Conservation (phyloP, 2,113 vertebrate genomes). For the Tapirus terrestris region DNA sequence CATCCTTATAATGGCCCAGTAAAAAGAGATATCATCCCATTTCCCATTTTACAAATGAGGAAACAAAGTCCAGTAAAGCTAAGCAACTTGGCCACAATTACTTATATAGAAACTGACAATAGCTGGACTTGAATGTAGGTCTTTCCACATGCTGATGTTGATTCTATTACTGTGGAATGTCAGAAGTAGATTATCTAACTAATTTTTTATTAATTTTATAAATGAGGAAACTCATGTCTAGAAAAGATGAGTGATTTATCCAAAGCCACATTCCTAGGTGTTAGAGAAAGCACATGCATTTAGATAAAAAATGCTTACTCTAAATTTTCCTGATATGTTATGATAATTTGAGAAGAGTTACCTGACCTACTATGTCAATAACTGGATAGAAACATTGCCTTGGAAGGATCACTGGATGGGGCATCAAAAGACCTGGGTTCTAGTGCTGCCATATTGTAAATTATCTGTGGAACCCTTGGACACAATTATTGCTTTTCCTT, state of each 20-base stretch:
- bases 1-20: background rate
- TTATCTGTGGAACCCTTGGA: background rate
- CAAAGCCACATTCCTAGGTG: background rate
- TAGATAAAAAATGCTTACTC: background rate
- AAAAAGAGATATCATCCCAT: background rate
- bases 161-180: background rate
- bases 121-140: background rate
- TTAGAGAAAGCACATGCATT: background rate
- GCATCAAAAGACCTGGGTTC: background rate
- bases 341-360: background rate
- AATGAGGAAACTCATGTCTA: background rate
- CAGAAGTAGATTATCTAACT: background rate
- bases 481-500: background rate
- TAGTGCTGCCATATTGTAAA: background rate
- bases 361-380: background rate
- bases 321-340: background rate
- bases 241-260: background rate
- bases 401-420: background rate
- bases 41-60: constrained; percentile 5
- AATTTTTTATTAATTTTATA: background rate
- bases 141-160: background rate
- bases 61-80: background rate
- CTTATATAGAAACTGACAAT: background rate
- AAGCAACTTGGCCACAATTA: background rate
- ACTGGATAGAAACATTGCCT: background rate